Evolutionary conservation across 2,113 vertebrate genomes (phyloP), one percentile per base, ranked within the genome.

Genomic region (Opisthocomus hoazin): DNA sequence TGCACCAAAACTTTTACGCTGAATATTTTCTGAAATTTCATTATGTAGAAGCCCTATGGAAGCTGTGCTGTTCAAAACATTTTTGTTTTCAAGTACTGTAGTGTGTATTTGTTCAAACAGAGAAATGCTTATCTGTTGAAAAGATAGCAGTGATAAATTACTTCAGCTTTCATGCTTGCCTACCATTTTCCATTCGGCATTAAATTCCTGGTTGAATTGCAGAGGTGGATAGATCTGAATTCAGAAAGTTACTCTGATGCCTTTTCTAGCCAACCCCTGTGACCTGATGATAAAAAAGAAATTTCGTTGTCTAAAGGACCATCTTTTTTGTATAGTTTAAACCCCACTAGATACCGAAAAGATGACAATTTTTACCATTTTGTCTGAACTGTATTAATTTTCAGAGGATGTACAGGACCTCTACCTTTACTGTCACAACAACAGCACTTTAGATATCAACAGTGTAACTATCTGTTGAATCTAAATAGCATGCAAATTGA

Each of bases 131-230:
- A 97, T 97, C 91, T 93, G 54, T 88, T 94, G 94, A 92, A 95
- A 97, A 96, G 97, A 97, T 97, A 96, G 82, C 94, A 87, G 70
- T 97, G 97, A 97, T 93, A 96, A 96, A 97, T 96, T 91, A 66
- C 96, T 95, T 96, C 54, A 76, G 84, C 65, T 97, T 96, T 95
- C 95, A 36, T 90, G 78, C 94, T 95, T 98, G 69, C 96, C 79
- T 92, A 26, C 71, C 89, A 29, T 94, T 97, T 97, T 89, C 84
- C 87, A 74, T 84, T 91, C 94, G 83, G 61, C 63, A 84, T 90
- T 96, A 95, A 95, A 97, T 94, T 77, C 73, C 29, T 90, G 15
- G 60, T 48, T 94, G 91, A 87, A 94, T 93, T 58, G 43, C 61
- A 73, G 65, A 79, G 60, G 56, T 56, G 93, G 54, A 70, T 63